Base-by-base conservation (phyloP, 2,113 vertebrate genomes). In the Ictalurus furcatus region DNA sequence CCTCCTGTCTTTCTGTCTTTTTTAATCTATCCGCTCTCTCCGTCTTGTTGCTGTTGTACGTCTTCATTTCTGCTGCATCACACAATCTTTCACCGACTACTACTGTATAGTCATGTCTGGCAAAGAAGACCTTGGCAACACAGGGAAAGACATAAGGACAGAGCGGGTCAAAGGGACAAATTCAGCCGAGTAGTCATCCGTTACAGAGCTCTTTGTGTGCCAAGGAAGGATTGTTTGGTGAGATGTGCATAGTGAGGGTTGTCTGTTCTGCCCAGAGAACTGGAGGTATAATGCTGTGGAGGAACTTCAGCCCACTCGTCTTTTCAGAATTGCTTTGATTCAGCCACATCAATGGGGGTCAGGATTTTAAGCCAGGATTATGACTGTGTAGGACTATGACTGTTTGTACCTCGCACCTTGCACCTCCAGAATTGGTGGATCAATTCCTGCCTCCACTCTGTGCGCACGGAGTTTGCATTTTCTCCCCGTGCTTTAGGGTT, bases 1-100 rank as follows among this genome's bases (percentile, higher is more conserved):
- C 82, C 90, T 90, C 85, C 89, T 85, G 73, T 81, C 85, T 54
- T 69, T 82, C 91, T 84, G 91, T 93, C 67, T 86, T 82, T 88
- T 88, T 89, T 44, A n/a, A 69, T 84, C 83, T 40, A 23, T 76
- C 19, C 52, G 0, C 37, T 74, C 71, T 40, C 37, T 74, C 69
- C 34, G 28, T 30, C 21, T 78, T 79, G 23, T 14, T 40, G 44
- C 28, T 52, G 76, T 56, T 19, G 48, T 56, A 30, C 0, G 28
- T 16, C 14, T 80, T 54, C 1, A 81, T 81, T 81, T 81, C 52
- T 81, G 28, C n/a, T 56, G 16, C 52, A 9, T 81, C 7, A 3
- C 28, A 19, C 48, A 56, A 30, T 30, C 78, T 34, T n/a, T 56
- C 16, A 16, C 25, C 8, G 1, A 7, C 25, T n/a, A 16, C 28